phyloP scores from a whole-genome alignment of 1,140 invertebrate species.

The Plectrocnemia conspersa region DNA sequence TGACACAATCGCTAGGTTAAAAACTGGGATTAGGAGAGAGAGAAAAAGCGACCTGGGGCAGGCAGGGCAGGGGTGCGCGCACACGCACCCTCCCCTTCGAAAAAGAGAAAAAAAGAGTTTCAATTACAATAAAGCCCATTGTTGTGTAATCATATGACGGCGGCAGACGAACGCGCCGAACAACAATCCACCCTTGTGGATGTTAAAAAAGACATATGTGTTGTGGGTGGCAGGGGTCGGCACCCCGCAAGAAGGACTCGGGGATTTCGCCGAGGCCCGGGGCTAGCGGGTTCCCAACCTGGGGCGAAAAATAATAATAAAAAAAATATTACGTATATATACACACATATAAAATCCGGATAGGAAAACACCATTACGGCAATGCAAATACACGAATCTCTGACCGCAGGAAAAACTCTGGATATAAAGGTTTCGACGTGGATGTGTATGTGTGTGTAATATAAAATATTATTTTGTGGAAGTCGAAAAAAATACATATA shows the following conservation, averaged over 20 bases:
- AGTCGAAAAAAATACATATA: too few species aligned
- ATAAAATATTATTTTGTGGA: too few species aligned
- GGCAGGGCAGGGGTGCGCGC: not conserved
- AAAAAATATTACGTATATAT: too few species aligned
- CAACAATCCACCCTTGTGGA: constrained; percentile 21
- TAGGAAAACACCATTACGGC: too few species aligned
- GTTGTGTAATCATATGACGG: constrained; percentile 35
- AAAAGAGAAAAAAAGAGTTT: constrained; percentile 32
- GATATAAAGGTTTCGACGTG: too few species aligned
- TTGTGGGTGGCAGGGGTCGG: constrained; percentile 6
- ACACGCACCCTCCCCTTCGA: not conserved
- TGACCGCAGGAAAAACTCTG: too few species aligned
- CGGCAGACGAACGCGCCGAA: constrained; percentile 26
- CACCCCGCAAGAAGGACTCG: constrained; percentile 2
- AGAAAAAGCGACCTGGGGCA: not conserved
- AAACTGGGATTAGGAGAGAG: constrained; percentile 2
- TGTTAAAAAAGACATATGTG: constrained; percentile 33
- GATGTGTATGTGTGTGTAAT: too few species aligned
- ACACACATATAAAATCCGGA: too few species aligned
- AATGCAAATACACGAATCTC: too few species aligned
- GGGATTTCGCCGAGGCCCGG: constrained; percentile 6
- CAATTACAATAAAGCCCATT: constrained; percentile 36
- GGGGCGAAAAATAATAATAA: too few species aligned
- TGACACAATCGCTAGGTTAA: not conserved
- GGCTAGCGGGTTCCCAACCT: not conserved